phyloP scores from a whole-genome alignment of 2,888 invertebrate species.

The Poecilobothrus nobilitatus region DNA sequence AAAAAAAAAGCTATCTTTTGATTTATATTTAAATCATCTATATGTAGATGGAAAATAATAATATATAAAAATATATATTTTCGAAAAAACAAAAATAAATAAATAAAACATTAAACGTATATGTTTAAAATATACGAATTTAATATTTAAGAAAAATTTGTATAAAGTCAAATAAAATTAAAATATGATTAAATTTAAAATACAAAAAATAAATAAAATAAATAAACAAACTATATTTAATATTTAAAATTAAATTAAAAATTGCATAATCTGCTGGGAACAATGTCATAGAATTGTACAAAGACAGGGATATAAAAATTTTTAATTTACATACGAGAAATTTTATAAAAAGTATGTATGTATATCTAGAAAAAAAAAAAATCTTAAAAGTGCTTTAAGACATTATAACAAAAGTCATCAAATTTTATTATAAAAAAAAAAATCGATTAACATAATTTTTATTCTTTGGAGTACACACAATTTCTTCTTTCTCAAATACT shows the following conservation, averaged over 20 bases:
- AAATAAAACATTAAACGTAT: constrained; percentile 29
- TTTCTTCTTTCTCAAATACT: too few species aligned
- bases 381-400: background rate
- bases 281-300: background rate
- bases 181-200: constrained; percentile 13
- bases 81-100: constrained; percentile 14
- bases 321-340: background rate
- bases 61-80: constrained; percentile 19
- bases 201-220: constrained; percentile 12
- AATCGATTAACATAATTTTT: too few species aligned
- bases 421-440: too few species aligned
- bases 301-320: background rate
- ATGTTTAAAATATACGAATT: constrained; percentile 31
- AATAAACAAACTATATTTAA: constrained; percentile 8
- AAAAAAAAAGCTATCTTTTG: constrained; percentile 17
- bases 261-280: constrained; percentile 3
- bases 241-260: background rate
- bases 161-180: constrained; percentile 13
- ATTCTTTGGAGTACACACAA: too few species aligned
- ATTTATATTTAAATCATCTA: constrained; percentile 29
- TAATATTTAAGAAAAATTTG: constrained; percentile 18
- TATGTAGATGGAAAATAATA: constrained; percentile 31
- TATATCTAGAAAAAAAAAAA: background rate
- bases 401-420: background rate
- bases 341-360: background rate